Percentiles rank a stretch among this genome's conserved stretches.
phyloP scores from a whole-genome alignment of 2,888 invertebrate genomes.

The Oxytorus armatus region DNA sequence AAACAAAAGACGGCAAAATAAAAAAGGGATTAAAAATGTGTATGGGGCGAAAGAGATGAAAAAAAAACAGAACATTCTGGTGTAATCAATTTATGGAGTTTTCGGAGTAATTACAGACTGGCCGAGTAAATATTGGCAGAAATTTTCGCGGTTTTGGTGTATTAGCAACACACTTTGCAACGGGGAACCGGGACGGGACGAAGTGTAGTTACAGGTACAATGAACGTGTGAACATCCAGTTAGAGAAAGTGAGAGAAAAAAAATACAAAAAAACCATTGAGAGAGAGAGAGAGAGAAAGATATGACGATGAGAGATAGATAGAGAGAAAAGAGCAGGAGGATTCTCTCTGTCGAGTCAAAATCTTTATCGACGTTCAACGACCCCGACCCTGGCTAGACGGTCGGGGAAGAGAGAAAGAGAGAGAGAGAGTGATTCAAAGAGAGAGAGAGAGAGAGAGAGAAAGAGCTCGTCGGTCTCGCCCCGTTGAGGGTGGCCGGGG shows the following conservation, averaged over 20 bases:
- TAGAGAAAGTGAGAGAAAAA: conserved; percentile 53
- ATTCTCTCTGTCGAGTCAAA: conserved; percentile 80
- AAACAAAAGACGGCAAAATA: neutral
- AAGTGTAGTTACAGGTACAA: conserved; percentile 12
- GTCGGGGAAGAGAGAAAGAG: conserved; percentile 74
- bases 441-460: too few relatives aligned
- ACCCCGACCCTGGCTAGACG: conserved; percentile 84
- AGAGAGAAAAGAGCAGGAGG: conserved; percentile 44
- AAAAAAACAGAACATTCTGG: neutral
- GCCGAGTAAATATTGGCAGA: conserved; percentile 18
- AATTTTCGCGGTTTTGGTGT: neutral
- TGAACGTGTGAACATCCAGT: conserved; percentile 28
- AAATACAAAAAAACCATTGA: conserved; percentile 49
- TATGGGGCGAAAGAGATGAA: neutral
- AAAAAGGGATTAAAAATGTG: conserved; percentile 4
- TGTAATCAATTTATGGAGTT: conserved; percentile 6
- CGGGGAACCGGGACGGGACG: too few relatives aligned
- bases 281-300: conserved; percentile 2
- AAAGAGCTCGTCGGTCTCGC: conserved; percentile 59
- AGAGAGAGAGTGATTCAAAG: too few relatives aligned
- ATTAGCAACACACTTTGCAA: conserved; percentile 4
- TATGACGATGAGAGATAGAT: conserved; percentile 52
- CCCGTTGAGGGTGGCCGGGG: conserved; percentile 70
- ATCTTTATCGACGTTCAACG: conserved; percentile 85
- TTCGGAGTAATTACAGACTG: conserved; percentile 5